Evolutionary conservation across 2,797 vertebrate species (phyloP).

Genomic region (Microctenopoma lineatum): DNA sequence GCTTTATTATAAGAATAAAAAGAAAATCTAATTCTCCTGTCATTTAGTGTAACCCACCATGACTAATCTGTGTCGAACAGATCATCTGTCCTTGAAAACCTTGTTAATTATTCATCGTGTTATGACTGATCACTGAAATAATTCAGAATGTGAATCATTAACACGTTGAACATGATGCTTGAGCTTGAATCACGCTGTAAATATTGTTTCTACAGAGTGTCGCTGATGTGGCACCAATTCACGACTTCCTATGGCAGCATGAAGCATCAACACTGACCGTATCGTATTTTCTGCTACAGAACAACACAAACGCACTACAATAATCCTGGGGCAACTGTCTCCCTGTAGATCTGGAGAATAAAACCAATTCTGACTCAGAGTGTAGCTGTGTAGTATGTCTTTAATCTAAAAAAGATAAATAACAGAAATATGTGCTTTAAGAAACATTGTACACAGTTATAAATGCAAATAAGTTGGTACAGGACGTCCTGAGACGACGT

Average conservation of each 20-base stretch:
- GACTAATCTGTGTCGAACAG: background rate
- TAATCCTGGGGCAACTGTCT: too few species aligned
- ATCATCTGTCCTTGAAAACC: background rate
- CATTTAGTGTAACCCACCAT: background rate
- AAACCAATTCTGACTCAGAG: constrained; percentile 3
- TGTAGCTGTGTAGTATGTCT: constrained; percentile 53
- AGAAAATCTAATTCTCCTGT: background rate
- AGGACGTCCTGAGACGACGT: constrained; percentile 2
- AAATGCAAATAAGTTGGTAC: constrained; percentile 64
- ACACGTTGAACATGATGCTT: too few species aligned
- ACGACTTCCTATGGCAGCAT: too few species aligned
- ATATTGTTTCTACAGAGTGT: too few species aligned
- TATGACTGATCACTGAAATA: too few species aligned
- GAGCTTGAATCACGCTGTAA: too few species aligned
- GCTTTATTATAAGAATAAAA: too few species aligned
- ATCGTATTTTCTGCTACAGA: too few species aligned
- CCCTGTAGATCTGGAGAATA: background rate
- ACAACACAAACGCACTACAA: too few species aligned
- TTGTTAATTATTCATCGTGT: background rate
- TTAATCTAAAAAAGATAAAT: constrained; percentile 78
- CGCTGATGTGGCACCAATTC: too few species aligned
- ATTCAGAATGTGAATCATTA: too few species aligned
- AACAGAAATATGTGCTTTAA: constrained; percentile 72
- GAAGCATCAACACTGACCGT: too few species aligned
- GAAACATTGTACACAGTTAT: constrained; percentile 65